A percentile compares a stretch with the other conserved stretches of the same genome.
Conservation (phyloP, 2,888 invertebrate genomes). For the Ypsolopha sequella region DNA sequence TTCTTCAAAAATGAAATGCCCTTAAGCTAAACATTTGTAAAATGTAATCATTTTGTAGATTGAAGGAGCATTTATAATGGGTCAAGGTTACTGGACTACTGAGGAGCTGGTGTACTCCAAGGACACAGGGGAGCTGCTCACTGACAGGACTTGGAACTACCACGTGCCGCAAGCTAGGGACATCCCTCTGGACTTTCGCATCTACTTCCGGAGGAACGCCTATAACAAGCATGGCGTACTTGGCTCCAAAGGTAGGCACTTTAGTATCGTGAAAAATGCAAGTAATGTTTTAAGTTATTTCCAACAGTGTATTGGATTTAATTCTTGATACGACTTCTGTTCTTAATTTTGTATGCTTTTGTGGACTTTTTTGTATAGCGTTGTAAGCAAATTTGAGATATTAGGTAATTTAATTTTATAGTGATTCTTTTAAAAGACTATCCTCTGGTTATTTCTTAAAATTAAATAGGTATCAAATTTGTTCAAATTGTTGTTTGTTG, state of each 20-base stretch:
- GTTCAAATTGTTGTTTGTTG: no score
- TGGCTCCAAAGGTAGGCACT: constrained; percentile 61
- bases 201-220: constrained; percentile 60
- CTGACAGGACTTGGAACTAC: constrained; percentile 74
- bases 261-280: not conserved
- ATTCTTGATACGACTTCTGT: not conserved
- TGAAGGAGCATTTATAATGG: constrained; percentile 73
- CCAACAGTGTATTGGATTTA: not conserved
- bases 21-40: not conserved
- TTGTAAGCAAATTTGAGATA: no score
- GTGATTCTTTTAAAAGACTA: no score
- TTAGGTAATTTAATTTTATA: no score
- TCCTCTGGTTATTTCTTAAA: no score
- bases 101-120: constrained; percentile 69
- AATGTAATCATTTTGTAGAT: constrained; percentile 15
- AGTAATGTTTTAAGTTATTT: no score
- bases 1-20: not conserved
- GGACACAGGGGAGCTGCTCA: constrained; percentile 63
- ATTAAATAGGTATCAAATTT: no score
- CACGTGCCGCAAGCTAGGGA: constrained; percentile 70
- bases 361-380: no score
- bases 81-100: constrained; percentile 67
- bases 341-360: not conserved
- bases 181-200: constrained; percentile 69
- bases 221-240: constrained; percentile 63